Evolutionary conservation across 2,113 vertebrate species (phyloP).

Genomic region (Benthochromis sp.): DNA sequence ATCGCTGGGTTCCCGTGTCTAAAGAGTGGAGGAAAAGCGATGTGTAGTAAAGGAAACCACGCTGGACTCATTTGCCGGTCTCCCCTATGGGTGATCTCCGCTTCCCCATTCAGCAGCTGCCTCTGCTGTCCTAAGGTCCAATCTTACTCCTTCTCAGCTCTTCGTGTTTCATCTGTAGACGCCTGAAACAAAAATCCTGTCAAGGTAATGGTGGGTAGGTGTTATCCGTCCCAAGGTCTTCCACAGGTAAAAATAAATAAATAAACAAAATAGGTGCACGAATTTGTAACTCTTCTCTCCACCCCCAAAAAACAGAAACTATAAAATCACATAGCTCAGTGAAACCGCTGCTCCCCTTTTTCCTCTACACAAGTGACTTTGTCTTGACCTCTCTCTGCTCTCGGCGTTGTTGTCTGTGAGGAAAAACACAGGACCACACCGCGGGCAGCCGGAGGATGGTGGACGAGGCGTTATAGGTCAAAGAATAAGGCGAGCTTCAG

Average conservation of each 20-base stretch:
- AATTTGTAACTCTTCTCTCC: background rate
- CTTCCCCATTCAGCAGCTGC: slow-evolving; percentile 21
- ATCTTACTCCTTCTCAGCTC: background rate
- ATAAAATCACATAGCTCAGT: background rate
- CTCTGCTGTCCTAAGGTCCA: slow-evolving; percentile 1
- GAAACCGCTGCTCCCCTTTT: background rate
- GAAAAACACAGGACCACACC: background rate
- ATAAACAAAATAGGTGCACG: background rate
- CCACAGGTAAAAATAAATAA: background rate
- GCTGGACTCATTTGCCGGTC: background rate
- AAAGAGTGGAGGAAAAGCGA: background rate
- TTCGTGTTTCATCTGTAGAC: background rate
- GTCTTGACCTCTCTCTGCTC: slow-evolving; percentile 50
- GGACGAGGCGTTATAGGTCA: slow-evolving; percentile 6
- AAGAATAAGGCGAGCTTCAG: background rate
- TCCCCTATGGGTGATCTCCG: background rate
- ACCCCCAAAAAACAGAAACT: background rate
- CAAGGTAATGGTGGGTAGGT: background rate
- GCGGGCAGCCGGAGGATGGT: background rate
- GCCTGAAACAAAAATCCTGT: background rate
- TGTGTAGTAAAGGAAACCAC: background rate
- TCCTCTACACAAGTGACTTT: slow-evolving; percentile 56
- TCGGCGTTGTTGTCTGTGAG: background rate
- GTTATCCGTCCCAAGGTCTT: background rate
- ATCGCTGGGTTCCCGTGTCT: background rate